Evolutionary conservation across 2,888 invertebrate species (phyloP), one percentile per base, ranked within the genome.

Genomic region (Bellardia pandia): DNA sequence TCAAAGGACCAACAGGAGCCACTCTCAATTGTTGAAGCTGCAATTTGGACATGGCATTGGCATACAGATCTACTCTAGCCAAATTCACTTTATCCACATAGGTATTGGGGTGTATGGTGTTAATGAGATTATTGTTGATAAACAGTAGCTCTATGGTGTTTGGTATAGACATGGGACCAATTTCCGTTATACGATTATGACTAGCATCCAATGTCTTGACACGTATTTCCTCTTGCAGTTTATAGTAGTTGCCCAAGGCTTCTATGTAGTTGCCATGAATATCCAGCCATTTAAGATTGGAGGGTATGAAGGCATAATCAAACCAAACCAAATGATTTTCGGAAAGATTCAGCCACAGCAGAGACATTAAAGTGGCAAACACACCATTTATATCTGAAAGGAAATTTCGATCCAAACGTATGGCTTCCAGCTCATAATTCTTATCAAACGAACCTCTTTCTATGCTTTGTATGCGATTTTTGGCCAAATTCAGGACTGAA

Each of bases 271-370:
- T 98, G 77, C 97, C 96, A 93, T 98, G 98, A 91, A 98, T 96
- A 92, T 98, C 98, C 92, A 98, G 94, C 97, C 97, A 98, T 94
- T 97, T 97, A 80, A 98, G 94, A 93, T 97, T 97, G 89, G 96
- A 96, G 51, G 98, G 98, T 90, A 98, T 96, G 93, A 98, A 97
- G 76, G 98, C 98, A 93, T 97, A 98, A 94, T 98, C 98, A 93
- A 98, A 98, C 97, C 97, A 97, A 89, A 97, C 97, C 91, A 98
- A 94, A 94, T 97, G 97, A 94, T 98, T 98, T 94, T 97, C 97
- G 45, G 98, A 98, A 76, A 98, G 95, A 94, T 98, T 98, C 87
- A 98, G 94, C 96, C 98, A 97, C 91, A 98, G 94, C 87, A 98
- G 95, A 89, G 96, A 97, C 7, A 97, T 96, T 16, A 98, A 94